These are phyloP conservation scores for Pseudochirops corinnae DNA, from an alignment of 2,797 vertebrate species.

Conservation along the genomic window DNA sequence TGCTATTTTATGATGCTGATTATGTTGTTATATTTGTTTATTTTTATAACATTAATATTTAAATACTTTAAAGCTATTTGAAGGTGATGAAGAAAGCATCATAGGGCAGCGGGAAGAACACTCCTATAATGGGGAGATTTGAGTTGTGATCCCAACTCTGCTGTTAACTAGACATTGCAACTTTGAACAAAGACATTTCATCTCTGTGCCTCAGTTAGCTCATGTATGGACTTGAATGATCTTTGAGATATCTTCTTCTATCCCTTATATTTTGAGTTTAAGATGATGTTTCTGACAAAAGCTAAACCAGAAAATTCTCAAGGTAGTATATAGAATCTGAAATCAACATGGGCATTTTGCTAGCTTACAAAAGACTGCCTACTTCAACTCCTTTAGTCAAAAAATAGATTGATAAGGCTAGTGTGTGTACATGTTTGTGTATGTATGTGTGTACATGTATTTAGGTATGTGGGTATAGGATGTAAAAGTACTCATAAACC, in stretches of 20 bases:
- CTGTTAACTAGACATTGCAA: not conserved
- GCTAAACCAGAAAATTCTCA: not conserved
- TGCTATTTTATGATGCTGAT: not conserved
- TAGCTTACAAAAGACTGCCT: not conserved
- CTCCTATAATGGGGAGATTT: not conserved
- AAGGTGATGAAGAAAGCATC: not conserved
- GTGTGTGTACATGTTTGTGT: not conserved
- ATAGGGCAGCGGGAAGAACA: not conserved
- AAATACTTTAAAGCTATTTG: not conserved
- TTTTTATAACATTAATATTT: not conserved
- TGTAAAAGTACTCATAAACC: not conserved
- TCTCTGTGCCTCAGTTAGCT: not conserved
- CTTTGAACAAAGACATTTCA: not conserved
- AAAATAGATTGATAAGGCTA: not conserved
- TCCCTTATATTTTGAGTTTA: not conserved
- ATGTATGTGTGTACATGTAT: not conserved
- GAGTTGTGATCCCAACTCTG: not conserved
- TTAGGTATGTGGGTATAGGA: not conserved
- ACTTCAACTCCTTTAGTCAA: not conserved
- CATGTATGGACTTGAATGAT: not conserved
- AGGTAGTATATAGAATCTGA: not conserved
- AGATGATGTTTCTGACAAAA: not conserved
- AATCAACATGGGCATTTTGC: not conserved
- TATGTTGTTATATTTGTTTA: not conserved
- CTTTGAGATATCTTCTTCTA: not conserved